Evolutionary conservation across 2,113 vertebrate species (phyloP).

Genomic region (Oncorhynchus clarkii): DNA sequence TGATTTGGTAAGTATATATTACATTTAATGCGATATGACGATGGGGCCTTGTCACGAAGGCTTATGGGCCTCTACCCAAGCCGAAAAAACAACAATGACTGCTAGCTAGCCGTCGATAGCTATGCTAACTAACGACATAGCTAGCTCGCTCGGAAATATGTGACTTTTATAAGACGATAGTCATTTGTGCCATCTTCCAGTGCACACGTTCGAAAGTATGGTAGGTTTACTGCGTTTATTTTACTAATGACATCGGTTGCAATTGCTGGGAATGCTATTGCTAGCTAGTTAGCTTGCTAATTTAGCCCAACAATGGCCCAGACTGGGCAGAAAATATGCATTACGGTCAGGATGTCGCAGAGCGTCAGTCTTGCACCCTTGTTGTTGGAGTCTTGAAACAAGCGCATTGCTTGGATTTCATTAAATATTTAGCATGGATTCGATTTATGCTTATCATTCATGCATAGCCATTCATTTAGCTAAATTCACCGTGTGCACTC

Average conservation of each 20-base stretch:
- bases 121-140: constrained; percentile 19
- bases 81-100: background rate
- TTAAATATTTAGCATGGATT: too few relatives aligned
- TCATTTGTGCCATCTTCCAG: background rate
- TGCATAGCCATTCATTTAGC: too few relatives aligned
- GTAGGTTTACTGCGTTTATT: background rate
- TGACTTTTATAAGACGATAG: background rate
- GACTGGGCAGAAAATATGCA: background rate
- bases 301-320: background rate
- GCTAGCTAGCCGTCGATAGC: background rate
- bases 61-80: background rate
- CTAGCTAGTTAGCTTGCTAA: background rate
- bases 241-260: background rate
- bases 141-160: background rate
- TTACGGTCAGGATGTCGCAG: background rate
- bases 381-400: too few relatives aligned
- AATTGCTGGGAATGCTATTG: background rate
- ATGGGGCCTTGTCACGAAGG: constrained; percentile 4
- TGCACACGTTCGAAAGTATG: background rate
- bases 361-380: background rate
- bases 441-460: too few relatives aligned
- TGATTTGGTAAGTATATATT: constrained; percentile 12
- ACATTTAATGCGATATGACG: background rate
- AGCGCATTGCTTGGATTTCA: too few relatives aligned
- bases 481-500: too few relatives aligned